These are phyloP conservation scores for Cecidostiba fungosa DNA, from an alignment of 2,888 invertebrate genomes.

Conservation along the genomic window DNA sequence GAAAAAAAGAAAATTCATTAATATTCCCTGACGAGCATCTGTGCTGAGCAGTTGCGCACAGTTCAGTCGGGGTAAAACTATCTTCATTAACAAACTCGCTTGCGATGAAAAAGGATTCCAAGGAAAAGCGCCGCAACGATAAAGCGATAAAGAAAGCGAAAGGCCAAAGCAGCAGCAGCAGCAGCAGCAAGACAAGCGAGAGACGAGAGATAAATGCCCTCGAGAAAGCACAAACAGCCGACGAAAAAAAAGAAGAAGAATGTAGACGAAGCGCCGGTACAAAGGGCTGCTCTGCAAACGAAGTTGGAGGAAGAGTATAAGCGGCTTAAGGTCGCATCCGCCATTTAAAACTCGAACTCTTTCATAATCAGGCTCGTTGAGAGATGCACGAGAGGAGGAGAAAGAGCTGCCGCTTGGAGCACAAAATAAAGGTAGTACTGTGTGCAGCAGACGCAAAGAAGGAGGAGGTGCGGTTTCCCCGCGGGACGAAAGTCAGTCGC, in stretches of 20 bases:
- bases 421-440: not conserved
- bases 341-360: constrained; percentile 66
- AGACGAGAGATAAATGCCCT: constrained; percentile 42
- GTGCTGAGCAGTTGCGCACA: not conserved
- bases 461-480: constrained; percentile 6
- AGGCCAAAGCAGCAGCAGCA: not conserved
- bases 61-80: constrained; percentile 37
- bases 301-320: constrained; percentile 38
- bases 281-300: constrained; percentile 31
- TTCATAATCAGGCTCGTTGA: constrained; percentile 61
- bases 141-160: constrained; percentile 44
- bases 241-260: not conserved
- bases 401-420: not conserved
- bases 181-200: not conserved
- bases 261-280: not conserved
- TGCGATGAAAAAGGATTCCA: not conserved
- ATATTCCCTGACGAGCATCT: constrained; percentile 35
- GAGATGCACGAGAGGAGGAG: not conserved
- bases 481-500: constrained; percentile 50
- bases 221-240: not conserved
- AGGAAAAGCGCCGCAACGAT: not conserved
- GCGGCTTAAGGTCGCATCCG: constrained; percentile 66
- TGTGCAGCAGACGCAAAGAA: not conserved
- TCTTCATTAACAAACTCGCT: constrained; percentile 56
- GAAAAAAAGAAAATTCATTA: constrained; percentile 42